Evolutionary conservation across 2,888 invertebrate genomes (phyloP), one percentile per base, ranked within the genome.

Genomic region (Eretmocerus hayati): DNA sequence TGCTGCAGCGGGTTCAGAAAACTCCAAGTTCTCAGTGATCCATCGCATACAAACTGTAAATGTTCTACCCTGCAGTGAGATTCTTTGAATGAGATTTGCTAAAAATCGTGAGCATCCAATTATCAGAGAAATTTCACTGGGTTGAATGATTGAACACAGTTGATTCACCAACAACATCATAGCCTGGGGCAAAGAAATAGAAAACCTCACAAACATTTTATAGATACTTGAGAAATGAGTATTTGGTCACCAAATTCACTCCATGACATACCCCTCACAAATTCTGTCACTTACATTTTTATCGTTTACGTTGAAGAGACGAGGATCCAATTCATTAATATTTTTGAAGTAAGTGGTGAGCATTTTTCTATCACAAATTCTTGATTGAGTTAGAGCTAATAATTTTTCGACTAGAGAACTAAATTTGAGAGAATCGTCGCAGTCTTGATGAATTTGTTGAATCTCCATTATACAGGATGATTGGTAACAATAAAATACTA

Each of bases 281-380:
- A n/a, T n/a, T n/a, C n/a, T n/a, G n/a, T n/a, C 32, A 58, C 65
- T 62, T 55, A 66, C 79, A 63, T 75, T 70, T 63, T 72, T 72
- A 47, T 70, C 71, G n/a, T 22, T 23, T 60, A 75, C 72, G 46
- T 74, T 58, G 48, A 75, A 69, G 18, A 62, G 62, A 59, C 77
- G 77, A 60, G 75, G 84, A 58, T 84, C 80, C 41, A 82, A 69
- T 1, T 77, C 72, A 64, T 83, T 84, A 31, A 85, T 70, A 56
- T 83, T 80, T 59, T 80, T 80, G 40, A 85, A 72, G 15, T 77
- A 65, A 35, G 69, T 65, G 59, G 79, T 78, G 4, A 83, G 71
- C n/a, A 58, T 53, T 42, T 57, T 59, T 50, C 59, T 63, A 21
- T 69, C 62, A 50, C 57, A 54, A 32, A 59, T 52, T 47, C 59